Percentiles rank a stretch among this genome's conserved stretches.
phyloP scores from a whole-genome alignment of 2,113 vertebrate genomes.

The Scatophagus argus region DNA sequence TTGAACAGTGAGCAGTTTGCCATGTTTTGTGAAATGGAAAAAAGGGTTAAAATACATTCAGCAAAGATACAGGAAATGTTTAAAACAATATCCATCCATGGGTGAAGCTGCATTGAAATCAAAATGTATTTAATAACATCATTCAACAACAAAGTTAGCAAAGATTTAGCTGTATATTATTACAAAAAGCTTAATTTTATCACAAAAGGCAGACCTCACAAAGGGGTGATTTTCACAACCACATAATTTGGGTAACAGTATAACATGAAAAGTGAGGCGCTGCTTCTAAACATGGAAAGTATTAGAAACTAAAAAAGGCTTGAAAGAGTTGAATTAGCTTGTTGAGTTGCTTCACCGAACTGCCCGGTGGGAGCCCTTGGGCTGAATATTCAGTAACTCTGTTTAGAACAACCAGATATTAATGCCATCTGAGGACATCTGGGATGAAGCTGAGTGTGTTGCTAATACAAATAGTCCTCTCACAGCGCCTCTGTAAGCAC shows the following conservation, averaged over 20 bases:
- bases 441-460: slow-evolving; percentile 13
- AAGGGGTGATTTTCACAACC: slow-evolving; percentile 51
- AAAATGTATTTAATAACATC: too few relatives aligned
- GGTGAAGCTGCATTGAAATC: not conserved
- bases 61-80: not conserved
- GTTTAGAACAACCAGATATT: slow-evolving; percentile 66
- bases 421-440: slow-evolving; percentile 63
- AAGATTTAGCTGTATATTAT: not conserved
- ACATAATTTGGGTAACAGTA: slow-evolving; percentile 64
- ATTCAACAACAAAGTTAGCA: not conserved
- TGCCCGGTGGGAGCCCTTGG: slow-evolving; percentile 61
- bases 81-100: not conserved
- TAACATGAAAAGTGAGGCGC: slow-evolving; percentile 67
- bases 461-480: slow-evolving; percentile 38
- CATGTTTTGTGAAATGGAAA: not conserved
- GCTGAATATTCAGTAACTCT: slow-evolving; percentile 56
- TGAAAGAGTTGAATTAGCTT: slow-evolving; percentile 76
- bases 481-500: not conserved
- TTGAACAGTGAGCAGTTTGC: not conserved
- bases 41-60: not conserved
- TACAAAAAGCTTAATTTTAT: slow-evolving; percentile 26
- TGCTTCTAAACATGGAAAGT: slow-evolving; percentile 69
- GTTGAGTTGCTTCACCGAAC: slow-evolving; percentile 62
- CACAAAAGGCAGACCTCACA: slow-evolving; percentile 32
- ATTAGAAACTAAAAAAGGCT: slow-evolving; percentile 83